Conservation (phyloP, 2,113 vertebrate genomes). For the Prionailurus bengalensis region DNA sequence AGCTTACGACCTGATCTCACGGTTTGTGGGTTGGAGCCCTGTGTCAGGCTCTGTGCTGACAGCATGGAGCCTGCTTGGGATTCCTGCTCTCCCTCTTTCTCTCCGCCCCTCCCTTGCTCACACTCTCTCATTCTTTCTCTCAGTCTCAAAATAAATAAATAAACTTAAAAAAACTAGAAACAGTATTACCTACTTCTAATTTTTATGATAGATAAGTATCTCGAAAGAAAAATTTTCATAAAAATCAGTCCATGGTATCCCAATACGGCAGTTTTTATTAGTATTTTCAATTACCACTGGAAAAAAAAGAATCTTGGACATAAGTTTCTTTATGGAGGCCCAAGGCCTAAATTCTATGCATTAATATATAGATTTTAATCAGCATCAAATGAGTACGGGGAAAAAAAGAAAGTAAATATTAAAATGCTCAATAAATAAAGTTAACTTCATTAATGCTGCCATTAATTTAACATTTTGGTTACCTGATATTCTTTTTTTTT, state of each 20-base stretch:
- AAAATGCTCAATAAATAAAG: not conserved
- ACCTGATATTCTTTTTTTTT: not conserved
- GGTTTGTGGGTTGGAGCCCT: too few species aligned
- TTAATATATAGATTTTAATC: not conserved
- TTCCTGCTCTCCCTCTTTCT: too few species aligned
- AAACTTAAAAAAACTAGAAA: not conserved
- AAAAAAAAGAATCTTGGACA: not conserved
- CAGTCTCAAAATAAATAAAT: too few species aligned
- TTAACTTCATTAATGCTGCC: not conserved
- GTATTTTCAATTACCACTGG: not conserved
- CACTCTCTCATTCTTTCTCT: too few species aligned
- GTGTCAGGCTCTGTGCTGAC: too few species aligned
- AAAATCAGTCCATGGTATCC: not conserved
- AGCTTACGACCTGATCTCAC: too few species aligned
- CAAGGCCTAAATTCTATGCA: not conserved
- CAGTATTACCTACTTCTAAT: not conserved
- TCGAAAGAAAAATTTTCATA: not conserved
- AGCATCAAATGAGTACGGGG: not conserved
- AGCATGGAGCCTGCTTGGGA: too few species aligned
- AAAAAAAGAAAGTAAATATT: not conserved
- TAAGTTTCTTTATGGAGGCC: not conserved
- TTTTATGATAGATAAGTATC: conserved; percentile 38
- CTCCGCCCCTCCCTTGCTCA: too few species aligned
- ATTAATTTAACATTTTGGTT: not conserved
- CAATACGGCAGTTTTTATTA: not conserved